Evolutionary conservation across 2,797 vertebrate species (phyloP), one percentile per base, ranked within the genome.

Genomic region (Coracias cyanogaster): DNA sequence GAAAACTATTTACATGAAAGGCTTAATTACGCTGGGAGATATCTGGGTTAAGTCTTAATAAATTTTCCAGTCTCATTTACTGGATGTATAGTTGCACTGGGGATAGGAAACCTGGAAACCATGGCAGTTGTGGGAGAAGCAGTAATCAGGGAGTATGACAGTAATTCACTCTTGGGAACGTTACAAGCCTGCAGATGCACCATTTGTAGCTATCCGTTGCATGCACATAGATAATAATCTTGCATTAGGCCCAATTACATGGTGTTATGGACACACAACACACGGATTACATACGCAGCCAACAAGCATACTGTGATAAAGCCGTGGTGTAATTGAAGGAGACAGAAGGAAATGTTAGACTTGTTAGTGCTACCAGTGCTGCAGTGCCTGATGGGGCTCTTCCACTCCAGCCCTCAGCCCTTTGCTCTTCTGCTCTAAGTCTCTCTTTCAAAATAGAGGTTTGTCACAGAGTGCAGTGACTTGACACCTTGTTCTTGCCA

Each of bases 211-310:
- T 94, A 91, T 90, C 81, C 92, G 33, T 91, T 95, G 92, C 96
- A 95, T 94, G 94, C 94, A 88, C 82, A 62, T 58, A 96, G 97
- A 98, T 98, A 96, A 97, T 98, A 93, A 96, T 94, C 86, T 96
- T 97, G 93, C 97, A 98, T 98, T 98, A 98, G 95, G 97, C 96
- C 93, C 97, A 98, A 97, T 98, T 98, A 98, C 96, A 97, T 96
- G 97, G 97, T 97, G 95, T 96, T 97, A 92, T 94, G 97, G 98
- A 94, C 97, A 97, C 96, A 97, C 96, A 95, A 95, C 96, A 96
- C n/a, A 20, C 43, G 86, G 96, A 97, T 97, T 96, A 95, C 86
- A 94, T 81, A 90, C 77, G 13, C 88, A 96, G 95, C 89, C 96
- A 95, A 61, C n/a, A 61, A 95, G 94, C 95, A 43, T 64, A 33